Evolutionary conservation across 2,113 vertebrate species (phyloP), one percentile per base, ranked within the genome.

Genomic region (Riparia riparia): DNA sequence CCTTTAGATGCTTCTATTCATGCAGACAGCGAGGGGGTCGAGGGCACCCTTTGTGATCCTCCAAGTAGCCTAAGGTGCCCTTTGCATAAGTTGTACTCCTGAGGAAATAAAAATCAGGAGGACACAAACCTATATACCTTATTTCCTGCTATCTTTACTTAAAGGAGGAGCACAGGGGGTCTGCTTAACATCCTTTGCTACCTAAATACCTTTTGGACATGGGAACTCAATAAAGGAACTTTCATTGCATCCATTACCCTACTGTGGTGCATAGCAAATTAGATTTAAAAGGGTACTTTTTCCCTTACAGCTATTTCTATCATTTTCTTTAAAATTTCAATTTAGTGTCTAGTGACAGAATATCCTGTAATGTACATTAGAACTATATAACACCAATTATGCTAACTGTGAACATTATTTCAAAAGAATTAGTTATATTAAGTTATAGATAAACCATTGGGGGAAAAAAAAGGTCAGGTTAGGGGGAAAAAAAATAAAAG

Each of bases 211-310:
- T 99, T 98, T 99, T 98, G 97, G 98, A 99, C 98, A 98, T 98
- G 98, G 98, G 98, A 98, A 98, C 98, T 98, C 98, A 98, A 98
- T 98, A 98, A 98, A 98, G 97, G 97, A 97, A 98, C 97, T 98
- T 98, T 97, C 98, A 98, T 98, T 97, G 98, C 98, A 98, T 98
- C 98, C 98, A 99, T 99, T 98, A 98, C 98, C 98, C 98, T 98
- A 98, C 99, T 98, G 98, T 72, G 96, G 98, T 98, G 99, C 99
- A 99, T 99, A 99, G 98, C 99, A 99, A 99, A 99, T 99, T 99
- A 99, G 98, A 99, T 99, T 99, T 99, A 99, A 99, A 99, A 99
- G 98, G 98, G 98, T 99, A 98, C 98, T 98, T 98, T 98, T 93
- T 97, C 97, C 98, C 98, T 98, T 98, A 98, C 98, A 98, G 98